Conservation (phyloP, 2,797 vertebrate species). For the Falco novaeseelandiae region DNA sequence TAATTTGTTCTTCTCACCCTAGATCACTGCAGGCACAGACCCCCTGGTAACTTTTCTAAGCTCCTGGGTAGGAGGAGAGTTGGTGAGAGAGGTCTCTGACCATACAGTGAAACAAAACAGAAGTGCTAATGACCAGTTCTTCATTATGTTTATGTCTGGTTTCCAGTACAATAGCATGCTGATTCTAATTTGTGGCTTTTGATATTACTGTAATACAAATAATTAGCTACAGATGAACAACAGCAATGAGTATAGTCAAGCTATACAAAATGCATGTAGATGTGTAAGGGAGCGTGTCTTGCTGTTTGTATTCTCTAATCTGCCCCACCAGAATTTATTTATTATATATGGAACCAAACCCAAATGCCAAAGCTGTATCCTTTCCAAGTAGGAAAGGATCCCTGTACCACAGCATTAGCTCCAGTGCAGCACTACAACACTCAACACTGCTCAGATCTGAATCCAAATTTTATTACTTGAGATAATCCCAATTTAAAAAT, state of each 20-base stretch:
- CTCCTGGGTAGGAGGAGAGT: neutral
- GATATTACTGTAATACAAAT: conserved; percentile 22
- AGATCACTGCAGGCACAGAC: neutral
- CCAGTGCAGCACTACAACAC: neutral
- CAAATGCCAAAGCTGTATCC: neutral
- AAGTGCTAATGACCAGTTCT: conserved; percentile 1
- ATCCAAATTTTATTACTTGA: neutral
- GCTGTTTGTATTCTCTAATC: neutral
- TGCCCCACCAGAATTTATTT: neutral
- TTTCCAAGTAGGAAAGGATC: neutral
- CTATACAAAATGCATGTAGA: neutral
- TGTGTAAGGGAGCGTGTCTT: neutral
- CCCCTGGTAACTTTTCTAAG: neutral
- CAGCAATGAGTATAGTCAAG: neutral
- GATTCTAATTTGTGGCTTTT: conserved; percentile 42
- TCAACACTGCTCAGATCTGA: neutral
- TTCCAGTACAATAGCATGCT: neutral
- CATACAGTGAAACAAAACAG: neutral
- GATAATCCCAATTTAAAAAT: neutral
- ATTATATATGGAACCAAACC: neutral
- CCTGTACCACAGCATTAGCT: neutral
- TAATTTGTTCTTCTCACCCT: neutral
- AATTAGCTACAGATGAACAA: conserved; percentile 14
- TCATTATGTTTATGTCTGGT: conserved; percentile 12
- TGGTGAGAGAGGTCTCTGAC: neutral